These are phyloP conservation scores for Tetranychus piercei DNA, from an alignment of 2,888 invertebrate species.

Conservation along the genomic window DNA sequence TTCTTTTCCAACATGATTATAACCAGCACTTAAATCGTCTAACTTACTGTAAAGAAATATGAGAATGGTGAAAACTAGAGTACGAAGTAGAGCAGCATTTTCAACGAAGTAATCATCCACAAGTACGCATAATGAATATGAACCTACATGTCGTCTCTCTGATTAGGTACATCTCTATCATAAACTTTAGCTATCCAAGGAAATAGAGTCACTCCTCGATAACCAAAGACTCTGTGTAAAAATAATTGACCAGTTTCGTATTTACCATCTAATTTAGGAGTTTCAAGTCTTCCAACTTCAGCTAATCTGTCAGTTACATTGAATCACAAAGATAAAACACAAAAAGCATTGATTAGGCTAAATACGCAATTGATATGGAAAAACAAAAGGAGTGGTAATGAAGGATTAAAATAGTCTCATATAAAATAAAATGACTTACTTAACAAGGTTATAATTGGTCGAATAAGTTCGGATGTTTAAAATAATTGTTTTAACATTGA, in stretches of 20 bases:
- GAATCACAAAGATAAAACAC: neutral
- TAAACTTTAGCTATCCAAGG: conserved; percentile 91
- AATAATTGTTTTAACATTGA: neutral
- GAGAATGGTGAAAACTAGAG: neutral
- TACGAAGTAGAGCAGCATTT: neutral
- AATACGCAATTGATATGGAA: neutral
- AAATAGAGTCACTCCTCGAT: conserved; percentile 85
- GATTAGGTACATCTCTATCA: conserved; percentile 65
- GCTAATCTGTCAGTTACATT: conserved; percentile 49
- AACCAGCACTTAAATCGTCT: conserved; percentile 24
- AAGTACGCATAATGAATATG: no score
- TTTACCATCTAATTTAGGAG: conserved; percentile 65
- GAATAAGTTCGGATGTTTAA: neutral
- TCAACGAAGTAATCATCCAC: neutral
- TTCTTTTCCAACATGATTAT: conserved; percentile 29
- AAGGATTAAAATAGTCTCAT: neutral
- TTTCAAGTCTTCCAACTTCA: conserved; percentile 77
- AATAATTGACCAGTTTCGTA: conserved; percentile 83
- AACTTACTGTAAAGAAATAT: conserved; percentile 11
- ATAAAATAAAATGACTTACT: neutral
- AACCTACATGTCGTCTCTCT: conserved; percentile 34
- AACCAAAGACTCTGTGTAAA: conserved; percentile 87
- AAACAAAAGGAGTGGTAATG: neutral
- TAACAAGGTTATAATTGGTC: neutral
- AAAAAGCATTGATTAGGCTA: neutral